A percentile compares a stretch with the other conserved stretches of the same genome.
Conservation (phyloP, 2,888 invertebrate species). For the Coelopa pilipes region DNA sequence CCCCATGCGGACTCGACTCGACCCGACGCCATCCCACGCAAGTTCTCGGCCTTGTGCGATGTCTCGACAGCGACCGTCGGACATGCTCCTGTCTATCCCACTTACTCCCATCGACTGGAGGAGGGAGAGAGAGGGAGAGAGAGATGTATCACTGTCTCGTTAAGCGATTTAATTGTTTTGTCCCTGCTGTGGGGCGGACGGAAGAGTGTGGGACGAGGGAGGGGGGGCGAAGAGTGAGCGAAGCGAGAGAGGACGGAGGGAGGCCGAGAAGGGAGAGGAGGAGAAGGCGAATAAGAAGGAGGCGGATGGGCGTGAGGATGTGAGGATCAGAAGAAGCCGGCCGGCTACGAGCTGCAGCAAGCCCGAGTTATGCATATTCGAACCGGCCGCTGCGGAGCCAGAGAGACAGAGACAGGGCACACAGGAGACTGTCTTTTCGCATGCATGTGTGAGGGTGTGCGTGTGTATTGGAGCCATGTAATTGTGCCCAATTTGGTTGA, state of each 20-base stretch:
- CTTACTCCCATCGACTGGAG: not conserved
- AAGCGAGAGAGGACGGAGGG: too few relatives aligned
- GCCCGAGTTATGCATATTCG: not conserved
- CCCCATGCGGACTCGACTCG: not conserved
- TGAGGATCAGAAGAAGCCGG: too few relatives aligned
- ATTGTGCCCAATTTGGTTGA: conserved; percentile 24
- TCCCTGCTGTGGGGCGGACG: not conserved
- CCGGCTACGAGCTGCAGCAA: not conserved
- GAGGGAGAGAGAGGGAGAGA: not conserved
- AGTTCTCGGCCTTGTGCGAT: not conserved
- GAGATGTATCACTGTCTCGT: conserved; percentile 20
- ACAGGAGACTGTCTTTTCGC: too few relatives aligned
- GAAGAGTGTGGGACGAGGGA: not conserved
- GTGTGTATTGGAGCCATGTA: conserved; percentile 8
- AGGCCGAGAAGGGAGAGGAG: too few relatives aligned
- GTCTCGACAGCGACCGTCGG: not conserved
- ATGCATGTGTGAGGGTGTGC: not conserved
- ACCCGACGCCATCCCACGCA: not conserved
- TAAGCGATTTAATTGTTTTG: conserved; percentile 22
- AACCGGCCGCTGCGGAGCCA: not conserved
- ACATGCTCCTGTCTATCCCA: not conserved
- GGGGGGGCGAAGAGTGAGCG: too few relatives aligned
- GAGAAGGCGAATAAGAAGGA: too few relatives aligned
- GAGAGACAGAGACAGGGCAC: too few relatives aligned
- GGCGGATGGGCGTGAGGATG: too few relatives aligned